A percentile compares a stretch with the other conserved stretches of the same genome.
phyloP scores from a whole-genome alignment of 2,797 vertebrate species.

The Amblyopsis hoosieri region DNA sequence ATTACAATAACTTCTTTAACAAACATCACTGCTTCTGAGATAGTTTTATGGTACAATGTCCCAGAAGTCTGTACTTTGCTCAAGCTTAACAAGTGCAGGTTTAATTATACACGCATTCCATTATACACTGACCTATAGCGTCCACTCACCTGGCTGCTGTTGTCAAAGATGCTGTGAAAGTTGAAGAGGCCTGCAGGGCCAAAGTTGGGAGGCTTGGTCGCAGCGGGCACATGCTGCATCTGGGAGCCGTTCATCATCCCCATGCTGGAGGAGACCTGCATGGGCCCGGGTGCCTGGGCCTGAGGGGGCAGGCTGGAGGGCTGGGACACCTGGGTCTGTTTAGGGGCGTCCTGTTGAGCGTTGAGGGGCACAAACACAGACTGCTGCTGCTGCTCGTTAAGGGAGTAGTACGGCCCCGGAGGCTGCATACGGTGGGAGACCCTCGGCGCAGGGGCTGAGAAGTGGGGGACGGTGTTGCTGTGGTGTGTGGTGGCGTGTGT shows the following conservation, averaged over 20 bases:
- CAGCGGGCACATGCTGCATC: constrained; percentile 88
- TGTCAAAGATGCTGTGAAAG: constrained; percentile 98
- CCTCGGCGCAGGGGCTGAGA: constrained; percentile 87
- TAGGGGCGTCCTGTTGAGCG: constrained; percentile 76
- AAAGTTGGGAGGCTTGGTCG: constrained; percentile 88
- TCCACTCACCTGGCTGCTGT: constrained; percentile 73
- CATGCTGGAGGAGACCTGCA: constrained; percentile 89
- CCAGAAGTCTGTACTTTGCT: not conserved
- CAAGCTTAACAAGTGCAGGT: not conserved
- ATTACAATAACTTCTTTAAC: not conserved
- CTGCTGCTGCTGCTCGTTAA: constrained; percentile 68
- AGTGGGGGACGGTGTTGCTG: constrained; percentile 92
- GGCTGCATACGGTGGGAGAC: constrained; percentile 94
- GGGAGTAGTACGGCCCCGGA: constrained; percentile 90
- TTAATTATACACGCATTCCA: no score
- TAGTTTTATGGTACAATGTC: not conserved
- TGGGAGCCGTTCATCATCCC: constrained; percentile 96
- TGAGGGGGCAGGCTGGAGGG: constrained; percentile 67
- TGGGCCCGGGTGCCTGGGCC: constrained; percentile 68
- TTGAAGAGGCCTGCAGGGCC: constrained; percentile 93
- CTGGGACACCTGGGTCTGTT: constrained; percentile 84
- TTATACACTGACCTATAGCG: not conserved
- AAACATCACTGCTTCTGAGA: not conserved
- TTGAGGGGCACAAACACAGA: constrained; percentile 92
- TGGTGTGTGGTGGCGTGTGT: constrained; percentile 84